Conservation (phyloP, 2,113 vertebrate species). For the Dromaius novaehollandiae region DNA sequence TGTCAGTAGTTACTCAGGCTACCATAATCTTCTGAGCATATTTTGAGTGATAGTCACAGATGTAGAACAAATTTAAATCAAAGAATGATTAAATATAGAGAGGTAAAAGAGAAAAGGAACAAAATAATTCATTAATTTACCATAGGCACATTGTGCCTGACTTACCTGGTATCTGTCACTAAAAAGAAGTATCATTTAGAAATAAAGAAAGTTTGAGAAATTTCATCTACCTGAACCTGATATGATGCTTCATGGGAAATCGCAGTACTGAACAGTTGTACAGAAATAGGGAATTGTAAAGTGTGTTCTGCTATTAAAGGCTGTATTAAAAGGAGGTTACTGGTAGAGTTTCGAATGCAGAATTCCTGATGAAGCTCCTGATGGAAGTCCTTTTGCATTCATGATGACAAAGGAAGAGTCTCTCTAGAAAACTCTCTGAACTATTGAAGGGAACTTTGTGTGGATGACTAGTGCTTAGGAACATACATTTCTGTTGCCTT, state of each 20-base stretch:
- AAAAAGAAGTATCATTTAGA: not conserved
- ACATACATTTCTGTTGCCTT: not conserved
- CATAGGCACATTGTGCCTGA: not conserved
- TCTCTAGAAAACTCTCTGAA: not conserved
- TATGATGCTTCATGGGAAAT: not conserved
- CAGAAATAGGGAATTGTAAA: not conserved
- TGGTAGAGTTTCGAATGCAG: not conserved
- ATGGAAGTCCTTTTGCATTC: not conserved
- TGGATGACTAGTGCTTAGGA: not conserved
- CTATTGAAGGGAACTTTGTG: not conserved
- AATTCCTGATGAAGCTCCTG: not conserved
- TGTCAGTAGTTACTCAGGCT: not conserved
- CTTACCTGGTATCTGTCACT: not conserved
- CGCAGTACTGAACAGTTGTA: not conserved
- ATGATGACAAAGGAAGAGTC: not conserved
- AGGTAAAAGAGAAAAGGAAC: not conserved
- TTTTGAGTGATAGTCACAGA: not conserved
- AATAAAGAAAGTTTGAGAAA: not conserved
- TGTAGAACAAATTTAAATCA: not conserved
- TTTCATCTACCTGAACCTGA: not conserved
- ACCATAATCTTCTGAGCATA: not conserved
- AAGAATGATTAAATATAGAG: not conserved
- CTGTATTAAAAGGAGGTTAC: not conserved
- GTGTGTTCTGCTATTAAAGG: not conserved
- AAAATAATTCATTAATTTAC: not conserved